phyloP scores from a whole-genome alignment of 2,113 vertebrate genomes.

The Campylorhamphus procurvoides region DNA sequence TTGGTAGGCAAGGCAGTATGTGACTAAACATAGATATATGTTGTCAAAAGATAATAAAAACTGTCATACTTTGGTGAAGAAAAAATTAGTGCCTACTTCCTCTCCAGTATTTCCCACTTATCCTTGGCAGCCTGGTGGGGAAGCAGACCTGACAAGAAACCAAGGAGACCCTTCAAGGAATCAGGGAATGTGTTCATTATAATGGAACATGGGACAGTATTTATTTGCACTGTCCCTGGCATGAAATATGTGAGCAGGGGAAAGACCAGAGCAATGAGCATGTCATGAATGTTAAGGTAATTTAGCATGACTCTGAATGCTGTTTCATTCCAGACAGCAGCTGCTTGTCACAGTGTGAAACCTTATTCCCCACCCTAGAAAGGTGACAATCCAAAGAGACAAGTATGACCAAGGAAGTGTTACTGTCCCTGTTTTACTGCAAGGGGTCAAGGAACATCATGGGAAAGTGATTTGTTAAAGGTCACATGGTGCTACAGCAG shows the following conservation, averaged over 20 bases:
- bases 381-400: background rate
- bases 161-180: background rate
- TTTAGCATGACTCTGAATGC: background rate
- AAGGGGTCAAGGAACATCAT: background rate
- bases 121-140: background rate
- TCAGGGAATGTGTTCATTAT: background rate
- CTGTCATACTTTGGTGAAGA: background rate
- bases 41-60: background rate
- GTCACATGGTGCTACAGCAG: background rate
- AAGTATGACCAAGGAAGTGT: background rate
- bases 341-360: slow-evolving; percentile 1
- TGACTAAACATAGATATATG: background rate
- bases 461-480: slow-evolving; percentile 1
- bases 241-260: background rate
- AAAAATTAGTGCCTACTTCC: background rate
- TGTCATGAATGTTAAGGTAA: background rate
- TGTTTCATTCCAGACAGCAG: background rate
- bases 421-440: background rate
- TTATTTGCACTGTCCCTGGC: background rate
- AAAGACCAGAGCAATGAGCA: background rate
- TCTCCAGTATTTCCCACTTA: background rate
- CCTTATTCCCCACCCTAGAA: background rate
- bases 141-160: background rate
- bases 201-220: background rate
- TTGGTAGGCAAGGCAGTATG: background rate